phyloP scores from a whole-genome alignment of 2,113 vertebrate species.

The Varanus komodoensis region DNA sequence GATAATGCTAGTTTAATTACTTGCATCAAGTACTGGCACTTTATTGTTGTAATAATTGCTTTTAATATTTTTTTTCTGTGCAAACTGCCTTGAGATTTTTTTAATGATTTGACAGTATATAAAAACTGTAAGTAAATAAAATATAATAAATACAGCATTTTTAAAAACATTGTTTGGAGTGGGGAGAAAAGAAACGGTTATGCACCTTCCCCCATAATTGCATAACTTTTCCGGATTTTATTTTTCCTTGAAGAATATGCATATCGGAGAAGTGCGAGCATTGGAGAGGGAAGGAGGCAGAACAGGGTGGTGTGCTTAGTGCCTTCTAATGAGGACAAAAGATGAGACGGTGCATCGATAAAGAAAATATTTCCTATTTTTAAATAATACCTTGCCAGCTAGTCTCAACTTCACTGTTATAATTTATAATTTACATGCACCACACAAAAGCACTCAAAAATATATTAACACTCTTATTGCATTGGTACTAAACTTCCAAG shows the following conservation, averaged over 20 bases:
- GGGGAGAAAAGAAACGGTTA: not conserved
- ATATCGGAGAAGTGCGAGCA: not conserved
- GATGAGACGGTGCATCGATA: not conserved
- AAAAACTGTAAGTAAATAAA: no score
- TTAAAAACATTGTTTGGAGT: not conserved
- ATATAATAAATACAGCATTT: not conserved
- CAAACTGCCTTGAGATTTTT: no score
- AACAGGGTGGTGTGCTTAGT: not conserved
- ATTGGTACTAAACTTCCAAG: constrained; percentile 3
- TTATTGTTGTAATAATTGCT: no score
- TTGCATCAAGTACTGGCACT: no score
- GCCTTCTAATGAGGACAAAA: not conserved
- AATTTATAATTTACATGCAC: constrained; percentile 37
- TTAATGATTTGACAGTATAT: no score
- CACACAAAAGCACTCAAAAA: constrained; percentile 30
- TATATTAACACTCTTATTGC: not conserved
- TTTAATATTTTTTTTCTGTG: no score
- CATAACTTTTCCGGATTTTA: not conserved
- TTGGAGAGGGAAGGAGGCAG: not conserved
- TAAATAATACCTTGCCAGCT: not conserved
- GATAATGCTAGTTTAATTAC: no score
- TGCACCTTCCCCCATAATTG: not conserved
- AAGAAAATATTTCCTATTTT: not conserved
- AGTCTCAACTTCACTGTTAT: not conserved
- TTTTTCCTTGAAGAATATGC: not conserved